Base-by-base conservation (phyloP, 2,888 invertebrate genomes). In the Ennomos erosarius region DNA sequence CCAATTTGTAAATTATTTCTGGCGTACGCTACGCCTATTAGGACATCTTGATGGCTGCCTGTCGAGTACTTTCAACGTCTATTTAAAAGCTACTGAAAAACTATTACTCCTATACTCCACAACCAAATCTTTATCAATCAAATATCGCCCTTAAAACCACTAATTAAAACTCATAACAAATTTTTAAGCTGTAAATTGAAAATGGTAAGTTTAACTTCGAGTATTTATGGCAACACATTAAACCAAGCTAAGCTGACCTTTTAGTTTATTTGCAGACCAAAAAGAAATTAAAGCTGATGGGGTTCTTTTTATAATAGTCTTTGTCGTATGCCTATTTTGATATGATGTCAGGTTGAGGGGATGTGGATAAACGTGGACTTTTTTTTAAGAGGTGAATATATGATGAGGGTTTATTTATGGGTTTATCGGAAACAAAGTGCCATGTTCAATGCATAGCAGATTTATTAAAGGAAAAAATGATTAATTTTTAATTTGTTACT, bases 31-130 rank as follows among this genome's bases (percentile, higher is more conserved):
- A 87, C 87, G 88, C 88, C 90, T 91, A 91, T 92, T 92, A 92
- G 90, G 79, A 84, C 81, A 80, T 84, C 90, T 88, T 90, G 91
- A 91, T 89, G 84, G 88, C 84, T 87, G 87, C 80, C 90, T 83
- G 89, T 89, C 87, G 79, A 84, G 84, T 88, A 90, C 90, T 92
- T 90, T 92, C 92, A 90, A 81, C 92, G 69, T 90, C 85, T 90
- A 89, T 91, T 91, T 92, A 89, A 92, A 89, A 90, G 87, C 88
- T 75, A 82, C 82, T 71, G 76, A 72, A 77, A 70, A 65, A 57
- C 49, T 48, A 40, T 34, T 13, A 40, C 26, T 9, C 8, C 33
- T 54, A 45, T 38, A 55, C 10, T n/a, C 12, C 16, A 38, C 50
- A n/a, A 38, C n/a, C 10, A 48, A 38, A 34, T 3, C 9, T 10